Base-by-base conservation (phyloP, 2,113 vertebrate species). In the Eublepharis macularius region DNA sequence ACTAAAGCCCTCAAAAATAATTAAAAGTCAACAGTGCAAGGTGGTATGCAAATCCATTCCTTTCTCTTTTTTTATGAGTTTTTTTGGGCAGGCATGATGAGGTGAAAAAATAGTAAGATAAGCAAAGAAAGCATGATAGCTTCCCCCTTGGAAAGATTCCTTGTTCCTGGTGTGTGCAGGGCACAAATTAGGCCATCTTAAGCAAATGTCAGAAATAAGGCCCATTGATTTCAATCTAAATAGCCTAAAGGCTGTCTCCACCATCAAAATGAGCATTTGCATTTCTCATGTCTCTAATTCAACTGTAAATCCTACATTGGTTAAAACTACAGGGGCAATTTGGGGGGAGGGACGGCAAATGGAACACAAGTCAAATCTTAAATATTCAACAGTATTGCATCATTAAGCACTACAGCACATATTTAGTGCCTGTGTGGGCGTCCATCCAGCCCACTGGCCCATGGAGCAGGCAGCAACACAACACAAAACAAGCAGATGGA, bases 71-170 rank as follows among this genome's bases (percentile, higher is more conserved):
- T 41, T 49, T 81, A 69, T 79, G 65, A 92, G 90, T 92, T 82
- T 90, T 89, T 83, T 89, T 87, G 82, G 88, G n/a, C 63, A 9
- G 17, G 63, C 83, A 68, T 77, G 80, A 12, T 57, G 29, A 32
- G 41, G 34, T 4, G 32, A 73, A 60, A 63, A 51, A 34, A 80
- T 19, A 34, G 57, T 49, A 36, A 47, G 51, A 43, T 54, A 43
- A 70, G 26, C 24, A 66, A 78, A 49, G 4, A 49, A 54, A 54
- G 65, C n/a, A 57, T 78, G 13, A 78, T 9, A 69, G 49, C 65
- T 51, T n/a, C n/a, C n/a, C 47, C 39, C 4, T 16, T 29, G 17
- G 29, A 51, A 82, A 24, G 36, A 45, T 39, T 63, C 26, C 17
- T 41, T 5, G 21, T 16, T 34, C 12, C 29, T 69, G 14, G 8